These are phyloP conservation scores for Danionella dracula DNA, from an alignment of 2,797 vertebrate species.

Conservation along the genomic window DNA sequence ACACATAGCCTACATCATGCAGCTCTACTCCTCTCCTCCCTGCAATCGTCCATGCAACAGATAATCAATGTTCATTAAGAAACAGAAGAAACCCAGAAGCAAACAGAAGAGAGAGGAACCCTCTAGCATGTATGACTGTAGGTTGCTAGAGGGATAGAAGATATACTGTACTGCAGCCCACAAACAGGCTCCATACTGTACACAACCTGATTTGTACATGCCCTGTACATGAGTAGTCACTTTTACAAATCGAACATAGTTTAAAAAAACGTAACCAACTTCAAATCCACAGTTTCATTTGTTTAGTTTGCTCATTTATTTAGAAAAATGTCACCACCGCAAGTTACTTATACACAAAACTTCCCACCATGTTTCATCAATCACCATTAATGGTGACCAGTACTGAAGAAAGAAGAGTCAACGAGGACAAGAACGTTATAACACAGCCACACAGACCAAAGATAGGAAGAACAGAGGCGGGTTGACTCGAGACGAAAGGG, in stretches of 20 bases:
- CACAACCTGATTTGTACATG: slow-evolving; percentile 80
- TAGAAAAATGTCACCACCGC: slow-evolving; percentile 79
- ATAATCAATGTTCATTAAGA: slow-evolving; percentile 79
- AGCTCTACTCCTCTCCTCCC: slow-evolving; percentile 90
- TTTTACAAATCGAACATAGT: slow-evolving; percentile 89
- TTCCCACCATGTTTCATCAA: slow-evolving; percentile 51
- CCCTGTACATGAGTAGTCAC: slow-evolving; percentile 75
- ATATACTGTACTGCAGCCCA: slow-evolving; percentile 64
- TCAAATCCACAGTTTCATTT: slow-evolving; percentile 75
- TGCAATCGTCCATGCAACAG: slow-evolving; percentile 98
- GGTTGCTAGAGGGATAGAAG: slow-evolving; percentile 78
- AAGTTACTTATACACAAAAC: slow-evolving; percentile 76
- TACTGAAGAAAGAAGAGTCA: slow-evolving; percentile 50
- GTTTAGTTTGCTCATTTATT: slow-evolving; percentile 54
- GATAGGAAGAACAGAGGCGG: slow-evolving; percentile 21
- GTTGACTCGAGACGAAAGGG: slow-evolving; percentile 62
- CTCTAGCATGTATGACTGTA: slow-evolving; percentile 74
- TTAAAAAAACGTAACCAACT: slow-evolving; percentile 87
- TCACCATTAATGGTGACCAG: slow-evolving; percentile 50
- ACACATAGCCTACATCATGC: slow-evolving; percentile 98
- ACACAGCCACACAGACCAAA: slow-evolving; percentile 27
- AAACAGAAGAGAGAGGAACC: slow-evolving; percentile 77
- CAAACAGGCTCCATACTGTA: slow-evolving; percentile 81
- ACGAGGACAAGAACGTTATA: slow-evolving; percentile 47
- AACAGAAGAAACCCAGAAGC: slow-evolving; percentile 66